A percentile compares a stretch with the other conserved stretches of the same genome.
These are phyloP conservation scores for Henricia sp. DNA, from an alignment of 53 echinoderm and acorn worm genomes.

Conservation along the genomic window DNA sequence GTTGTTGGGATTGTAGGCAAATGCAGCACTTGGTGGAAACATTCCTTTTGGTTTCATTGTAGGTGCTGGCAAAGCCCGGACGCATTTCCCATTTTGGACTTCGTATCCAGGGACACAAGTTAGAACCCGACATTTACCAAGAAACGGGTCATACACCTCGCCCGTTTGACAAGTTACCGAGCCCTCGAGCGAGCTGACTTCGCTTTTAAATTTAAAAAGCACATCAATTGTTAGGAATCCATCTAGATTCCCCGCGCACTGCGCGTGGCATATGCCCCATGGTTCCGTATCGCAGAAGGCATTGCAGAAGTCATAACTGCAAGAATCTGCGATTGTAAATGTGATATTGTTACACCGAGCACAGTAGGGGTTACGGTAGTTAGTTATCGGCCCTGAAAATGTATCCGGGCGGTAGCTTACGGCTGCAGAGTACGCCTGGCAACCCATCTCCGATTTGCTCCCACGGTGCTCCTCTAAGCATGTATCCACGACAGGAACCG, in stretches of 20 bases:
- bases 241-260: neutral
- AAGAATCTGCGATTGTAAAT: neutral
- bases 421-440: conserved; percentile 13
- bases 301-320: neutral
- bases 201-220: conserved; percentile 27
- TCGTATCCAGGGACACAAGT: conserved; percentile 40
- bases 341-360: conserved; percentile 38
- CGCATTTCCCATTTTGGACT: neutral
- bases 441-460: conserved; percentile 9
- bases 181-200: neutral
- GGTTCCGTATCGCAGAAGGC: neutral
- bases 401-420: conserved; percentile 6
- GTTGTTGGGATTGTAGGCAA: conserved; percentile 32
- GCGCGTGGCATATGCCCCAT: neutral
- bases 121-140: conserved; percentile 37
- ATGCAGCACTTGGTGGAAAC: neutral
- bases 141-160: conserved; percentile 56
- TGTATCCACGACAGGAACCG: conserved; percentile 2
- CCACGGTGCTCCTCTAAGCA: conserved; percentile 20
- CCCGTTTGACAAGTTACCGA: conserved; percentile 1
- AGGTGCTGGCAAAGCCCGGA: neutral
- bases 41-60: neutral
- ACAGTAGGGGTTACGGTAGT: conserved; percentile 58
- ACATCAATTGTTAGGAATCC: conserved; percentile 29
- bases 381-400: neutral